Conservation (phyloP, 2,113 vertebrate species). For the Pantherophis guttatus region DNA sequence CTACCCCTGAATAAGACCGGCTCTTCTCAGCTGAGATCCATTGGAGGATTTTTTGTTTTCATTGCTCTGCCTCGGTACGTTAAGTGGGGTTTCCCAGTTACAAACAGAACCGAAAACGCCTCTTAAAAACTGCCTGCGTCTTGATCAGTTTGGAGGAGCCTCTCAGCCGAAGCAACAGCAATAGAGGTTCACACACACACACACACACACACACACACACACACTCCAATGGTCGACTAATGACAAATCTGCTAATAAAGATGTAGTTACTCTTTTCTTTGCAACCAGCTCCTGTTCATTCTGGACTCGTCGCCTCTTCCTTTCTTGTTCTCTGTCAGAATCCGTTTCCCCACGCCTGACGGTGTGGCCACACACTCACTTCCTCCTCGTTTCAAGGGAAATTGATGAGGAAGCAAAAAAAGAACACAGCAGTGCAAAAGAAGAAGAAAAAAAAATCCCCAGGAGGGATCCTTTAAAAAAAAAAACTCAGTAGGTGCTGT, state of each 20-base stretch:
- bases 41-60: neutral
- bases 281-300: neutral
- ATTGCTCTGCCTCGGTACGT: too few species aligned
- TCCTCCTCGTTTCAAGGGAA: constrained; percentile 2
- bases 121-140: neutral
- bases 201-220: too few species aligned
- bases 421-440: constrained; percentile 61
- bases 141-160: neutral
- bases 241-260: neutral
- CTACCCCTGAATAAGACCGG: neutral
- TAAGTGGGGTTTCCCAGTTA: neutral
- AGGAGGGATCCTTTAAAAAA: constrained; percentile 36
- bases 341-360: neutral
- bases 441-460: neutral
- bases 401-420: constrained; percentile 9
- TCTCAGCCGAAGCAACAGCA: neutral
- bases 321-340: too few species aligned
- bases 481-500: constrained; percentile 34
- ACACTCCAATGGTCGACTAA: neutral
- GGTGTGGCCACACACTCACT: constrained; percentile 36
- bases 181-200: neutral
- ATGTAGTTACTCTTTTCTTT: neutral
- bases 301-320: neutral
- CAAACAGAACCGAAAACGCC: neutral
- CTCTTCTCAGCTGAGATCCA: neutral